phyloP scores from a whole-genome alignment of 2,888 invertebrate genomes.

The Scaptomyza cyrtandrae region DNA sequence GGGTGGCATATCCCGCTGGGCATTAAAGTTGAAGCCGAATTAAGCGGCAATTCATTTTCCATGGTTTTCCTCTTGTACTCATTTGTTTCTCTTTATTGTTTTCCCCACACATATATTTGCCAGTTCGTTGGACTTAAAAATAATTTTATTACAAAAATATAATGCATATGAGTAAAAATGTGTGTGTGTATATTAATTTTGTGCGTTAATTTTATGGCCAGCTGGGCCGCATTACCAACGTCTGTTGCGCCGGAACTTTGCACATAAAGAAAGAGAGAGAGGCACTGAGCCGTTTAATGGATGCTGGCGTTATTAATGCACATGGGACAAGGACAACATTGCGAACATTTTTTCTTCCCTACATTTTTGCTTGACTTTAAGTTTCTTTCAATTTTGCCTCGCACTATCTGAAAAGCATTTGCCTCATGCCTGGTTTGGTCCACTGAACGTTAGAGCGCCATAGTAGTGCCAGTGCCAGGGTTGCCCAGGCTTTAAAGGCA shows the following conservation, averaged over 20 bases:
- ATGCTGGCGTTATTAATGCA: constrained; percentile 67
- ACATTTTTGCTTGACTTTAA: constrained; percentile 66
- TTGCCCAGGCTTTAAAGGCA: constrained; percentile 58
- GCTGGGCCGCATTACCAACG: constrained; percentile 53
- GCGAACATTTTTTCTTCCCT: constrained; percentile 35
- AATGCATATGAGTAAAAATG: constrained; percentile 32
- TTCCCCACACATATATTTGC: constrained; percentile 27
- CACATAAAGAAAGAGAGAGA: not conserved
- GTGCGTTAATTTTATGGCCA: constrained; percentile 72
- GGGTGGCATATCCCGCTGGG: constrained; percentile 22
- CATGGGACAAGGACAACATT: constrained; percentile 24
- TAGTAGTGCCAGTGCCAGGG: not conserved
- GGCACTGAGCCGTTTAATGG: constrained; percentile 66
- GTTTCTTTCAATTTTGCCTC: constrained; percentile 60
- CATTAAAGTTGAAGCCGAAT: constrained; percentile 43
- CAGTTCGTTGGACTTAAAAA: constrained; percentile 56
- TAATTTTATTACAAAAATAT: constrained; percentile 48
- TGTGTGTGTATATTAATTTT: constrained; percentile 56
- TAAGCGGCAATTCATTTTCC: constrained; percentile 45
- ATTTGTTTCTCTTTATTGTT: constrained; percentile 11
- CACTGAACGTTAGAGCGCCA: constrained; percentile 34
- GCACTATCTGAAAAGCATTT: constrained; percentile 36
- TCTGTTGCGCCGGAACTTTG: constrained; percentile 36
- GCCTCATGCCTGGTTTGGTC: constrained; percentile 41
- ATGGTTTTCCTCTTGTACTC: constrained; percentile 4